phyloP scores from a whole-genome alignment of 2,113 vertebrate species.

The Lates calcarifer region DNA sequence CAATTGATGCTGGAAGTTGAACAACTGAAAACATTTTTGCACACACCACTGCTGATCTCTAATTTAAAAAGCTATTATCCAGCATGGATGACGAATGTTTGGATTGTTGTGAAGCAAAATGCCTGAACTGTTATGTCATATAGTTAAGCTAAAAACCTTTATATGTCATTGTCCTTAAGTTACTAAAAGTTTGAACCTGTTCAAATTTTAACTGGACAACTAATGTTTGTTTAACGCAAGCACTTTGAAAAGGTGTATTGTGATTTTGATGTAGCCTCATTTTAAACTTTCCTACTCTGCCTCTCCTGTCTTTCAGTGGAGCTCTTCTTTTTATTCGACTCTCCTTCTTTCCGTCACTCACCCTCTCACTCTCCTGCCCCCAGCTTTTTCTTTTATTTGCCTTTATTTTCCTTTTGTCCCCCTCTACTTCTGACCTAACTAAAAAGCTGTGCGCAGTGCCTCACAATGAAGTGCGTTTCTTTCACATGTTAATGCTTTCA shows the following conservation, averaged over 20 bases:
- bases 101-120: neutral
- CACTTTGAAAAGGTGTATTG: neutral
- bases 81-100: too few species aligned
- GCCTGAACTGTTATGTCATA: neutral
- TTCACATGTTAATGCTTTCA: slow-evolving; percentile 87
- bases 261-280: slow-evolving; percentile 26
- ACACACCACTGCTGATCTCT: too few species aligned
- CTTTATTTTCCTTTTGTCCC: slow-evolving; percentile 30
- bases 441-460: slow-evolving; percentile 67
- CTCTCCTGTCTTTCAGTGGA: slow-evolving; percentile 20
- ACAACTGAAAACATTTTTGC: too few species aligned
- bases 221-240: neutral
- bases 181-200: neutral
- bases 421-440: slow-evolving; percentile 64
- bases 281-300: slow-evolving; percentile 48
- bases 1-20: too few species aligned
- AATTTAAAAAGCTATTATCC: too few species aligned
- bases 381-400: slow-evolving; percentile 26
- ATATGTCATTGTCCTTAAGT: neutral
- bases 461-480: slow-evolving; percentile 79
- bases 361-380: slow-evolving; percentile 12
- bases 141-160: neutral
- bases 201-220: slow-evolving; percentile 13
- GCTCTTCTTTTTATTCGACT: slow-evolving; percentile 28
- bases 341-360: slow-evolving; percentile 21